Base-by-base conservation (phyloP, 2,113 vertebrate genomes). In the Steatornis caripensis region DNA sequence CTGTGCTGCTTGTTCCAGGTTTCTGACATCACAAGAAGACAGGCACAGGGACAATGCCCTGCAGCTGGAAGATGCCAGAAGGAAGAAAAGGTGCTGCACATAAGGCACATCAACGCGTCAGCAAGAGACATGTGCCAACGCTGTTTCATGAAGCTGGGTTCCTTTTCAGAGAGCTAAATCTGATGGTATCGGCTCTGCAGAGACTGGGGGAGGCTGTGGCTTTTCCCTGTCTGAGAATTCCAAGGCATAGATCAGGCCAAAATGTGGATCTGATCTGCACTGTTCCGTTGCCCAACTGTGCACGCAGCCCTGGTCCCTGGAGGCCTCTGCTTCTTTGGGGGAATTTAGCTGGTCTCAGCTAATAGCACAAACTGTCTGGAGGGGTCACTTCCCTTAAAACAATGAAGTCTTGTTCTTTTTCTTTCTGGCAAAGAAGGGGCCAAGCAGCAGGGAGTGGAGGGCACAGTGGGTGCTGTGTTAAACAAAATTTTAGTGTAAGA, bases 11-110 rank as follows among this genome's bases (percentile, higher is more conserved):
- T 60, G 34, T 84, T 96, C 70, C 87, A 99, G 99, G 94, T 92
- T 98, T 94, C 93, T 99, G 69, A 93, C 98, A 32, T 93, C 93
- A 15, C 98, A 98, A 81, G 94, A 98, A 87, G 98, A 98, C 85
- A 98, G 84, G 81, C 98, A 98, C 60, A 96, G 94, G 64, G 96
- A 98, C 91, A 96, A 92, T n/a, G 97, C 97, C 54, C 95, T 98
- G 93, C 97, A 92, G 66, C 96, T 98, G 95, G 96, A 96, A 12
- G 86, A 97, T 41, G 83, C 89, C 17, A n/a, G 53, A 62, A 95
- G 91, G 78, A 97, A 78, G 93, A 98, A 80, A 92, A 62, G 94
- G 41, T 99, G 98, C 96, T 99, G 98, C 65, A 61, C 61, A 21
- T 97, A 82, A 91, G 64, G 80, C 80, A 45, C 72, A 55, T 39